A percentile compares a stretch with the other conserved stretches of the same genome.
These are phyloP conservation scores for Alligator mississippiensis DNA, from an alignment of 2,113 vertebrate species.

Conservation along the genomic window DNA sequence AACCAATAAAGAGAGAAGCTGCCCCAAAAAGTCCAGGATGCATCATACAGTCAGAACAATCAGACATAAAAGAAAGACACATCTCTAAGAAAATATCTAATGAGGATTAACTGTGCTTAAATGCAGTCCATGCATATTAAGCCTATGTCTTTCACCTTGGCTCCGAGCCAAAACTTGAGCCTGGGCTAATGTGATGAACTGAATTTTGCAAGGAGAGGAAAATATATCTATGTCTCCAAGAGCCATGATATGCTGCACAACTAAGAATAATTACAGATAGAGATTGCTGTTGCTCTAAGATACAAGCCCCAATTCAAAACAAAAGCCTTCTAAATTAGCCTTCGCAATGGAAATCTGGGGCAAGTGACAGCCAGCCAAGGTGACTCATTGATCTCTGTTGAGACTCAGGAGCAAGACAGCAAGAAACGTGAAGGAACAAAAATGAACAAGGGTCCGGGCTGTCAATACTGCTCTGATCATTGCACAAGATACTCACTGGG, in stretches of 20 bases:
- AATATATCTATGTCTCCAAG: not conserved
- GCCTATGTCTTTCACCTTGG: not conserved
- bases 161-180: not conserved
- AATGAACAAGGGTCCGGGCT: rapidly evolving
- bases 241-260: rapidly evolving
- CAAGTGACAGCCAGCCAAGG: not conserved
- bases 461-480: rapidly evolving
- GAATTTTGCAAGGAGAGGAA: not conserved
- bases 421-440: not conserved
- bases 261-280: not conserved
- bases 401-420: not conserved
- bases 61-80: not conserved
- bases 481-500: conserved; percentile 86
- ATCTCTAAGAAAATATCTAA: not conserved
- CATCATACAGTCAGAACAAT: not conserved
- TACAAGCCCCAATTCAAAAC: not conserved
- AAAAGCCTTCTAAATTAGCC: not conserved
- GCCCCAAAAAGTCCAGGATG: not conserved
- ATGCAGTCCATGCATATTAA: not conserved
- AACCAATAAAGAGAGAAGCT: not conserved
- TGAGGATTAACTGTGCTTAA: not conserved
- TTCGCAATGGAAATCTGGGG: not conserved
- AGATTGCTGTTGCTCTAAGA: not conserved
- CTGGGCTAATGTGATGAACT: not conserved
- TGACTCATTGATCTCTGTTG: rapidly evolving